A percentile compares a stretch with the other conserved stretches of the same genome.
Conservation (phyloP, 2,797 vertebrate genomes). For the Lacerta viridis region DNA sequence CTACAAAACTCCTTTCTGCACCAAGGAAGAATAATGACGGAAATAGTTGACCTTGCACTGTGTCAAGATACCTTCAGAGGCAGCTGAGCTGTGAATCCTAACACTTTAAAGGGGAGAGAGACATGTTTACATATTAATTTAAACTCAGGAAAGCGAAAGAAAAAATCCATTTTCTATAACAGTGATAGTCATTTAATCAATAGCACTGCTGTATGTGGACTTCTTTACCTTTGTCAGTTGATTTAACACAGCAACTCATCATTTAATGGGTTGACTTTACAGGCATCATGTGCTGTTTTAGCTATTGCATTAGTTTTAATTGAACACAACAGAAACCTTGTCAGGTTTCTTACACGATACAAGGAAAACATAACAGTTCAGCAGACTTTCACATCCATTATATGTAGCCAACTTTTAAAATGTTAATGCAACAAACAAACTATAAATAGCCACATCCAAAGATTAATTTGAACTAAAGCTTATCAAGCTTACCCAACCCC, state of each 20-base stretch:
- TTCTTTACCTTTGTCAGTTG: conserved; percentile 67
- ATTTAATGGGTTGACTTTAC: conserved; percentile 51
- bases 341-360: conserved; percentile 31
- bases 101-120: background rate
- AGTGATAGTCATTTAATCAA: conserved; percentile 62
- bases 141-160: conserved; percentile 63
- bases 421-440: background rate
- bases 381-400: background rate
- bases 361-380: conserved; percentile 9
- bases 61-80: background rate
- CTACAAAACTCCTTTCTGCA: background rate
- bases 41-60: background rate
- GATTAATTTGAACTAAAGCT: background rate
- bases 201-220: conserved; percentile 65
- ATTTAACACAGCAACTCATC: conserved; percentile 65
- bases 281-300: background rate
- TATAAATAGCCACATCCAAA: background rate
- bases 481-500: background rate
- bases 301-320: conserved; percentile 41
- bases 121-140: conserved; percentile 56
- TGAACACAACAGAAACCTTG: conserved; percentile 39
- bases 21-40: background rate
- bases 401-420: background rate
- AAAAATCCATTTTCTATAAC: conserved; percentile 71
- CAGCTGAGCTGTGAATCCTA: background rate